Conservation (phyloP, 2,888 invertebrate genomes). For the Brachycybe producta region DNA sequence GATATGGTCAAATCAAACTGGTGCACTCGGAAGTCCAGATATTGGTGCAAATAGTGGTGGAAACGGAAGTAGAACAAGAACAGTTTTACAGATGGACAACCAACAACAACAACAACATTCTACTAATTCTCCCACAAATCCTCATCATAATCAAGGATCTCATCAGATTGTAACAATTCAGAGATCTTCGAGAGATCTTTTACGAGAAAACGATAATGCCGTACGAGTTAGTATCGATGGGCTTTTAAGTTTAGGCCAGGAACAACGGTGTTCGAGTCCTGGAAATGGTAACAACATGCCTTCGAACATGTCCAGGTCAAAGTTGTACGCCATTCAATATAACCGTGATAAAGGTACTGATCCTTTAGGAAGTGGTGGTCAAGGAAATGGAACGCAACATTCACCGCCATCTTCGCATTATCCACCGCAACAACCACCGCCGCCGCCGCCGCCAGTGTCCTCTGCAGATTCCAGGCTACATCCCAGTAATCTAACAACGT, state of each 20-base stretch:
- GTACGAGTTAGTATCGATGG: slow-evolving; percentile 29
- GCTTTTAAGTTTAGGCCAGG: slow-evolving; percentile 31
- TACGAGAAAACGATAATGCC: slow-evolving; percentile 29
- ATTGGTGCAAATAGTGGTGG: slow-evolving; percentile 32
- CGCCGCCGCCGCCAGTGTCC: slow-evolving; percentile 26
- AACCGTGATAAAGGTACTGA: background rate
- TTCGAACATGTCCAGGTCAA: background rate
- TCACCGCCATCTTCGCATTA: slow-evolving; percentile 22
- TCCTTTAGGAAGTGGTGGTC: background rate
- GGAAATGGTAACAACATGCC: slow-evolving; percentile 12
- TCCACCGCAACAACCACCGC: slow-evolving; percentile 32
- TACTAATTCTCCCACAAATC: slow-evolving; percentile 2
- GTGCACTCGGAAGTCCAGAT: slow-evolving; percentile 33
- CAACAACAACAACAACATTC: no score
- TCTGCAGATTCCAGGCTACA: slow-evolving; percentile 16
- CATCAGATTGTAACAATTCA: no score
- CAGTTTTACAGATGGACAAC: no score
- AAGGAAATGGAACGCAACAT: background rate
- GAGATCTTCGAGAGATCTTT: slow-evolving; percentile 36
- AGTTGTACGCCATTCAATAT: no score
- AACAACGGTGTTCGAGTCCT: slow-evolving; percentile 23
- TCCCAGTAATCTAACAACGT: slow-evolving; percentile 1
- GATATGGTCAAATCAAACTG: slow-evolving; percentile 46
- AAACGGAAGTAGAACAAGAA: slow-evolving; percentile 18
- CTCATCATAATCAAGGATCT: background rate